Conservation (phyloP, 2,797 vertebrate genomes). For the Sebastes dallii region DNA sequence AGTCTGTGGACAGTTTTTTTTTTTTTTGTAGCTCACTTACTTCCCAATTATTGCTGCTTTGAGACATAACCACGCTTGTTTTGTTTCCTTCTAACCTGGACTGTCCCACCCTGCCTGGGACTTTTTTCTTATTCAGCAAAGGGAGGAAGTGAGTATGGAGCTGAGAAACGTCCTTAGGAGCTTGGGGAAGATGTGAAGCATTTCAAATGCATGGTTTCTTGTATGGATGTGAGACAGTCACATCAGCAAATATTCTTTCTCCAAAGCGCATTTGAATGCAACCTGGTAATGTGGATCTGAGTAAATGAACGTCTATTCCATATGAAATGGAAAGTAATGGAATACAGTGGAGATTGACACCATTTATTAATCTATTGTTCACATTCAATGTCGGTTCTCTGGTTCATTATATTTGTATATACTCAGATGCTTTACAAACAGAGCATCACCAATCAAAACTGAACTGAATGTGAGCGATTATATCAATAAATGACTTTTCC, state of each 20-base stretch:
- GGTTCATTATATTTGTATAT: background rate
- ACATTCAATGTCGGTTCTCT: constrained; percentile 10
- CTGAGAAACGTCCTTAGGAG: background rate
- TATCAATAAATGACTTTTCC: constrained; percentile 45
- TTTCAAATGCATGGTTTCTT: constrained; percentile 51
- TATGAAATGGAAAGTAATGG: background rate
- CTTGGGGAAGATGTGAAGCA: constrained; percentile 8
- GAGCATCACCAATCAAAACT: background rate
- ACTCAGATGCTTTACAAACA: background rate
- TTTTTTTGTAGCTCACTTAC: background rate
- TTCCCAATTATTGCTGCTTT: constrained; percentile 11
- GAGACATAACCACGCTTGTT: constrained; percentile 56
- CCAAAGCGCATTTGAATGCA: constrained; percentile 32
- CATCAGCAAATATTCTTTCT: constrained; percentile 7
- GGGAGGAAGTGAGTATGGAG: constrained; percentile 66
- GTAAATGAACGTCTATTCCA: background rate
- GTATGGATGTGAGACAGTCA: constrained; percentile 23
- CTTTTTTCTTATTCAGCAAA: constrained; percentile 57
- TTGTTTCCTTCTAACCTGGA: constrained; percentile 59
- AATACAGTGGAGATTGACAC: background rate
- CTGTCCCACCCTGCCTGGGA: constrained; percentile 43
- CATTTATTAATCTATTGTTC: constrained; percentile 61
- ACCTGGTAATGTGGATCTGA: background rate
- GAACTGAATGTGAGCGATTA: constrained; percentile 48
- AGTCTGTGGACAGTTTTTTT: background rate